A percentile compares a stretch with the other conserved stretches of the same genome.
phyloP scores from a whole-genome alignment of 23 tunicate genomes.

The Halocynthia aurantium region DNA sequence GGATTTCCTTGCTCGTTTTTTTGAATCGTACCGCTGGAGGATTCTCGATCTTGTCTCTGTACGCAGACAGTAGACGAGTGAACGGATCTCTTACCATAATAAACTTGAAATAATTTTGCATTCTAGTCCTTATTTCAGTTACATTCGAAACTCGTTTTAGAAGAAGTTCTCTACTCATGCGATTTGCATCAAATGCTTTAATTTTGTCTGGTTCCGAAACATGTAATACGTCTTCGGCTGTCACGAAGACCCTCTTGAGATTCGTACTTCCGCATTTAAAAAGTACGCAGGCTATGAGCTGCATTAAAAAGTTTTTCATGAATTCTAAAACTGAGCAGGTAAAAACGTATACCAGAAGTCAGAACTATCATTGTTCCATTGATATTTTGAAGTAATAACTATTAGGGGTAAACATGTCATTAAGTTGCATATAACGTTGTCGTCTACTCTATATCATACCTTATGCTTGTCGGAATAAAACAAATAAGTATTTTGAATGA shows the following conservation, averaged over 20 bases:
- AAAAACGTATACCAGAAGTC: neutral
- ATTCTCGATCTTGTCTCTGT: neutral
- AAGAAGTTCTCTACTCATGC: neutral
- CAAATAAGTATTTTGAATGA: neutral
- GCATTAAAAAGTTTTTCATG: neutral
- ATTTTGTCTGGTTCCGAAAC: neutral
- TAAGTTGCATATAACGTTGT: too few species aligned
- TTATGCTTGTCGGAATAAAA: neutral
- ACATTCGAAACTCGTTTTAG: neutral
- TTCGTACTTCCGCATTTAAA: neutral
- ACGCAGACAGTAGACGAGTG: slow-evolving; percentile 13
- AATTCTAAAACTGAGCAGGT: neutral
- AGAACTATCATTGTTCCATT: too few species aligned
- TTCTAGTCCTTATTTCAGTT: neutral
- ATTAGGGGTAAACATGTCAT: too few species aligned
- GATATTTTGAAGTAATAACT: too few species aligned
- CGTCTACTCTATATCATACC: neutral
- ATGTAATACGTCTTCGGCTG: neutral
- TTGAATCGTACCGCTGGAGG: neutral
- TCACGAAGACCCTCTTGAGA: neutral
- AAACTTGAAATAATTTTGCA: slow-evolving; percentile 13
- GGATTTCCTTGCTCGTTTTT: neutral
- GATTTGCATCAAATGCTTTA: neutral
- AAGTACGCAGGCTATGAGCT: slow-evolving; percentile 1
- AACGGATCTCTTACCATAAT: slow-evolving; percentile 19